Evolutionary conservation across 2,113 vertebrate genomes (phyloP).

Genomic region (Gopherus evgoodei): DNA sequence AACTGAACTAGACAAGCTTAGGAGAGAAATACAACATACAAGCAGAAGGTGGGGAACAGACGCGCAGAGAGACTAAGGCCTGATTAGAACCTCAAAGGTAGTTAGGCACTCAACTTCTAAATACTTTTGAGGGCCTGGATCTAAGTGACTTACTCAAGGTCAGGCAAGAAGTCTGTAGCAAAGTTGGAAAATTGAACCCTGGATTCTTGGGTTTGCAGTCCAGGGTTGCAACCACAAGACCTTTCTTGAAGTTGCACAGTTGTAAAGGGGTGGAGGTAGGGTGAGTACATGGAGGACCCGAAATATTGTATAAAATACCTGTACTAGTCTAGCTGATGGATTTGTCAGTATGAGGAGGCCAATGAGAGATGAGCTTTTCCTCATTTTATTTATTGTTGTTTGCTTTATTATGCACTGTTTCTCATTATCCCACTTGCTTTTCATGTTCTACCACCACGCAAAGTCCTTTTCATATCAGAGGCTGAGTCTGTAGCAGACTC

Average conservation of each 20-base stretch:
- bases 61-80: not conserved
- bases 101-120: not conserved
- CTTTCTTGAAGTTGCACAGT: not conserved
- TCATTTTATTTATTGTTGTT: conserved; percentile 32
- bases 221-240: not conserved
- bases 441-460: not conserved
- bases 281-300: not conserved
- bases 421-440: conserved; percentile 2
- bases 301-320: not conserved
- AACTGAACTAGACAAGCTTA: not conserved
- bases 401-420: not conserved
- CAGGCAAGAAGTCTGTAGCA: not conserved
- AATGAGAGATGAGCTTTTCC: not conserved
- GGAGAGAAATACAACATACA: not conserved
- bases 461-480: not conserved
- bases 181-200: not conserved
- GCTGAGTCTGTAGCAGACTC: not conserved
- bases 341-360: not conserved
- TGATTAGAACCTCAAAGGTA: not conserved
- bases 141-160: not conserved
- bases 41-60: not conserved
- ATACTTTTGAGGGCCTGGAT: not conserved
- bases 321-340: not conserved
- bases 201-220: not conserved
- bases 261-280: not conserved